Conservation (phyloP, 2,797 vertebrate species). For the Spea hammondii region DNA sequence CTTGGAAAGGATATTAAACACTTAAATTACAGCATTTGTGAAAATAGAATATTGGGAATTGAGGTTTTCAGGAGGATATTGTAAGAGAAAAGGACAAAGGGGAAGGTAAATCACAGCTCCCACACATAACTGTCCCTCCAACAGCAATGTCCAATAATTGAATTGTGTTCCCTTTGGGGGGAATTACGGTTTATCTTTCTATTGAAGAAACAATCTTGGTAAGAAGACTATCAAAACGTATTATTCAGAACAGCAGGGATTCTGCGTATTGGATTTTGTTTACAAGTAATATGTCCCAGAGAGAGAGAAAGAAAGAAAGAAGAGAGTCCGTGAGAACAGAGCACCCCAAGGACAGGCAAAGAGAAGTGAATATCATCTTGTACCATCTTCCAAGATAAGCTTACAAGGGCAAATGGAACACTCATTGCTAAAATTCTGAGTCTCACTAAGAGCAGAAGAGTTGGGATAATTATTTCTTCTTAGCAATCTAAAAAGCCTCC, state of each 20-base stretch:
- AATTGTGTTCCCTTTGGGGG: not conserved
- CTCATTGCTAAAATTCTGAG: too few relatives aligned
- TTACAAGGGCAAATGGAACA: too few relatives aligned
- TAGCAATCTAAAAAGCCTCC: too few relatives aligned
- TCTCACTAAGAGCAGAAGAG: too few relatives aligned
- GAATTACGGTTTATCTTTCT: not conserved
- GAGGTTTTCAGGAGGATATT: not conserved
- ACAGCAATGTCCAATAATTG: not conserved
- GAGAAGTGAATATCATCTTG: too few relatives aligned
- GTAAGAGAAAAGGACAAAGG: not conserved
- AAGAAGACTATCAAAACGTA: not conserved
- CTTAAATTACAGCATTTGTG: not conserved
- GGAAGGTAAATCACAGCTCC: not conserved
- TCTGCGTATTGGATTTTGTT: not conserved
- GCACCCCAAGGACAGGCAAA: too few relatives aligned
- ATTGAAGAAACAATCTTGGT: constrained; percentile 2
- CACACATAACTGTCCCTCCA: too few relatives aligned
- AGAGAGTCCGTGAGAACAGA: not conserved
- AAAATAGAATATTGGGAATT: not conserved
- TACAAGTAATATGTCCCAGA: not conserved
- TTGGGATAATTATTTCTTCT: too few relatives aligned
- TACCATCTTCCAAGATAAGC: too few relatives aligned
- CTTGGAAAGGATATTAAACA: too few relatives aligned
- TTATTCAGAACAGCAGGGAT: not conserved
- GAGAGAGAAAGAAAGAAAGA: not conserved